These are phyloP conservation scores for Coleophora deauratella DNA, from an alignment of 2,888 invertebrate genomes.

Conservation along the genomic window DNA sequence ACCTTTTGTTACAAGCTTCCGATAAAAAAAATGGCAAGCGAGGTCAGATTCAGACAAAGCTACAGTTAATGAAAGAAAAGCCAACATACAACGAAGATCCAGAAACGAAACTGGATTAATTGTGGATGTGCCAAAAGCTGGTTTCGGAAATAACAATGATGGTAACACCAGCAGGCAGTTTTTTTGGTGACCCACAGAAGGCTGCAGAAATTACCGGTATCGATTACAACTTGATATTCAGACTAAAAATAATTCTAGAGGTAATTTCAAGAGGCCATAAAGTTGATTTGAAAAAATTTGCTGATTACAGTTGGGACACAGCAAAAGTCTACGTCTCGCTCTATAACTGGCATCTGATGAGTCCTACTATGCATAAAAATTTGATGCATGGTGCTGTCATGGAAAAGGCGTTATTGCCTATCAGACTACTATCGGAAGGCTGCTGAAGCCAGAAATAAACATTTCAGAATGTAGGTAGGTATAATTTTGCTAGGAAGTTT, in stretches of 20 bases:
- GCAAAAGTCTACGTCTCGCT: constrained; percentile 1
- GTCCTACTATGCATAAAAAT: constrained; percentile 6
- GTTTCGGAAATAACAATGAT: constrained; percentile 1
- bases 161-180: constrained; percentile 7
- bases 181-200: constrained; percentile 3
- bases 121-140: constrained; percentile 3
- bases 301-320: neutral
- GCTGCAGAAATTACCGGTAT: constrained; percentile 6
- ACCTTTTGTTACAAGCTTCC: constrained; percentile 16
- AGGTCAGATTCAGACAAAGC: neutral
- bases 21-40: constrained; percentile 13
- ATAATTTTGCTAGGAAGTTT: too few species aligned
- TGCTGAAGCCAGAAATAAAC: too few species aligned
- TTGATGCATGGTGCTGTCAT: constrained; percentile 4
- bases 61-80: constrained; percentile 10
- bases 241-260: constrained; percentile 6
- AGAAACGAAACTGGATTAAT: constrained; percentile 5
- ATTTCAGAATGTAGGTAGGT: too few species aligned
- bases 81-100: constrained; percentile 12
- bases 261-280: constrained; percentile 4
- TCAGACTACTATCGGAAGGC: too few species aligned
- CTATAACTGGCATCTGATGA: constrained; percentile 5
- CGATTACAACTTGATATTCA: constrained; percentile 4
- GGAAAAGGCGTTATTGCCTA: too few species aligned
- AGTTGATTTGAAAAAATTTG: constrained; percentile 1